Base-by-base conservation (phyloP, 2,888 invertebrate species). In the Leucozona laternaria region DNA sequence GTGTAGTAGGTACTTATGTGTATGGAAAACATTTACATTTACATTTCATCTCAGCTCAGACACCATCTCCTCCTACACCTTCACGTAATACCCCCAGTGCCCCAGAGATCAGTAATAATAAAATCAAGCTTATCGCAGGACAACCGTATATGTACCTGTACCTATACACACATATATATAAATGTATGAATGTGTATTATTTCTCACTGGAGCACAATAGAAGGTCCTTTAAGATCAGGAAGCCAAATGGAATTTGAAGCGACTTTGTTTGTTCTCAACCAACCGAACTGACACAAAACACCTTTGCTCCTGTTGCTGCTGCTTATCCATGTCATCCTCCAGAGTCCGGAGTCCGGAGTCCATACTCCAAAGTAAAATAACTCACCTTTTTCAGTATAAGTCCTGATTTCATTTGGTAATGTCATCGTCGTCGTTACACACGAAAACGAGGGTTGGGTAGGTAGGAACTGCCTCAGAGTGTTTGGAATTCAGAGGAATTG, bases 31-130 rank as follows among this genome's bases (percentile, higher is more conserved):
- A 79, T 68, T 72, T 31, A 55, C 66, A 70, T 75, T 79, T 82
- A 73, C 78, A 72, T 64, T 68, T 31, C 55, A 60, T 22, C 55
- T 22, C 55, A 34, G 13, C 20, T n/a, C 64, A 66, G 62, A 48
- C 68, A 37, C 17, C 31, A 34, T 48, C 48, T 17, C 5, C 5
- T n/a, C 5, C 5, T n/a, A 31, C 17, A 20, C 22, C 15, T 40
- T 31, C 4, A 17, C 10, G 43, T 13, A 15, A 15, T 40, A 20
- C 10, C 31, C 31, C 31, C 7, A 34, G 10, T 34, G 2, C n/a
- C 64, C 43, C 48, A 70, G 73, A 81, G 81, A 73, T 77, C 81
- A 85, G 73, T 77, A 71, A 73, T 80, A 77, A 68, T 81, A 85
- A 84, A 85, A 80, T 85, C 75, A 66, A 70, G 62, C 53, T 72